These are phyloP conservation scores for Aporrectodea caliginosa DNA, from an alignment of 1,140 invertebrate genomes.

Conservation along the genomic window DNA sequence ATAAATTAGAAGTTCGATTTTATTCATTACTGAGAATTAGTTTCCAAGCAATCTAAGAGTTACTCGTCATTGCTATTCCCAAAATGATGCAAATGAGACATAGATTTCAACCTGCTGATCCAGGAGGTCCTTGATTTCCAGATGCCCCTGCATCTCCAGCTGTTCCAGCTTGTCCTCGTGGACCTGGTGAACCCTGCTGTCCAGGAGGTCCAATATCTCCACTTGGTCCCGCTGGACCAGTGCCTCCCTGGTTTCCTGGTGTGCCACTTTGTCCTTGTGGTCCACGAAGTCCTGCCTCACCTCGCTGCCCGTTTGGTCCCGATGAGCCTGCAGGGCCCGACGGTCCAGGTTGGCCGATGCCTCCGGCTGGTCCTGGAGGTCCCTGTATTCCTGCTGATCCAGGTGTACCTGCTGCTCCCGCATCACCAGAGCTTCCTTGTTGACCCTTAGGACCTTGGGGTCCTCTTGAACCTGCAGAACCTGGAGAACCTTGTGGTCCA, in stretches of 20 bases:
- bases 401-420: slow-evolving; percentile 7
- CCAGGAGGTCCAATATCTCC: background rate
- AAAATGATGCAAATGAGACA: too few species aligned
- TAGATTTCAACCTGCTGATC: too few species aligned
- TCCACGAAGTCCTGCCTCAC: background rate
- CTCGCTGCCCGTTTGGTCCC: background rate
- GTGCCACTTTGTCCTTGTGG: background rate
- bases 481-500: slow-evolving; percentile 10
- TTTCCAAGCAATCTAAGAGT: too few species aligned
- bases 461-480: slow-evolving; percentile 9
- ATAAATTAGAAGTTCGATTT: too few species aligned
- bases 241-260: background rate
- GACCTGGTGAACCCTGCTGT: background rate
- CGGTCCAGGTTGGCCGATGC: background rate
- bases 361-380: slow-evolving; percentile 7
- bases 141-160: background rate
- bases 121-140: slow-evolving; percentile 2
- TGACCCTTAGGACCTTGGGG: background rate
- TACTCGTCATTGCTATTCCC: too few species aligned
- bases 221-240: background rate
- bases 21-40: too few species aligned
- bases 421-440: slow-evolving; percentile 6
- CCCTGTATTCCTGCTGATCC: slow-evolving; percentile 21
- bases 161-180: background rate
- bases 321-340: background rate